Evolutionary conservation across 1,140 invertebrate genomes (phyloP), one percentile per base, ranked within the genome.

Genomic region (Alviniconcha marisindica): DNA sequence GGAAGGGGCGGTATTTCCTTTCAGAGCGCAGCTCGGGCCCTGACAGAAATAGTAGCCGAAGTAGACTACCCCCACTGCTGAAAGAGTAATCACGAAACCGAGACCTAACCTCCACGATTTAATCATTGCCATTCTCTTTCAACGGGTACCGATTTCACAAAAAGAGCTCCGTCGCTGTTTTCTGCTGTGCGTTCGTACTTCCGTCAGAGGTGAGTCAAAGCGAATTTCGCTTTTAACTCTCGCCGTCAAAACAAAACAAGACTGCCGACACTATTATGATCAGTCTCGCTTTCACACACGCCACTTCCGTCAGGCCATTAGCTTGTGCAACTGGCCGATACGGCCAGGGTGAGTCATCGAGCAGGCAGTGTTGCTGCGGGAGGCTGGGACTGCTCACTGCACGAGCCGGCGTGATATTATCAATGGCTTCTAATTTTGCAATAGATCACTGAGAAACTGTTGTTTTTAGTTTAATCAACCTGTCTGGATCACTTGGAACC

Each of bases 41-140:
- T 42, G n/a, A 56, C 63, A 83, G 48, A 63, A 79, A 77, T 77
- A 74, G 42, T 83, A 83, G 24, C 82, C 82, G 2, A 79, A 48
- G 38, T 78, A 83, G 5, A 80, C 33, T 18, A 83, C 71, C 2
- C 78, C 60, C 7, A 66, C 21, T n/a, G 54, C 15, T 28, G 31
- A 80, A 1, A 80, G n/a, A 21, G n/a, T 10, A 14, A 66, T 12
- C 56, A 69, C 54, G 33, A 42, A 54, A 24, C 33, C 54, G n/a
- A 80, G 14, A 2, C 33, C 15, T 36, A 69, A 14, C 28, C 69
- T 80, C 78, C 78, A 69, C 14, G 33, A 31, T 36, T 78, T 78
- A 3, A 44, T 14, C 36, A 18, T 36, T 60, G 78, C 78, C 78
- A 80, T 80, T 24, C 40, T 36, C 18, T 21, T 21, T 31, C 31